Base-by-base conservation (phyloP, 2,113 vertebrate genomes). In the Lagopus leucura region DNA sequence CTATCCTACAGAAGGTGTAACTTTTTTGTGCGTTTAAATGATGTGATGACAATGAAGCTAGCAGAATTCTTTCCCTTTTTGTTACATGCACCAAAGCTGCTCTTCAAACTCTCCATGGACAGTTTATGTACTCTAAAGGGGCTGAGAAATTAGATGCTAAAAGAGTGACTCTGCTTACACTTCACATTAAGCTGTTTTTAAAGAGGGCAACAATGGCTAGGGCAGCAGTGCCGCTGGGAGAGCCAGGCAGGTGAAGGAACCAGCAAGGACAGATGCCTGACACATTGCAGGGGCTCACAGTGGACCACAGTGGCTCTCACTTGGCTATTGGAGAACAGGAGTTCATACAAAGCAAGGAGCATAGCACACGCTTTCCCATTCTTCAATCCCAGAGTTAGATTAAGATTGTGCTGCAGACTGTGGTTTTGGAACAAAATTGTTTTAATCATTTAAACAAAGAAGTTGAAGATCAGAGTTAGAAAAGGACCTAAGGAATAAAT, bases 391-490 rank as follows among this genome's bases (percentile, higher is more conserved):
- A 1, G 47, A 60, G 50, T 27, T 96, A 81, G 65, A 48, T 90
- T 71, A 81, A 86, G 1, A 64, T 94, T 91, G 78, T 86, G 72
- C 70, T 75, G 43, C 66, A 76, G 80, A 69, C 80, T 77, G 57
- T 50, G 6, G 2, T 85, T 93, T 92, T 32, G 36, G 55, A 63
- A 38, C 83, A 43, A 74, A 88, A 83, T 83, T 50, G 77, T 94
- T 93, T 83, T 72, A 81, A 84, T 91, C 30, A 74, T 79, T 90
- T 92, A 94, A 87, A 86, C 60, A 88, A 89, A 86, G 76, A 32
- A 2, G 6, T 93, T 94, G 55, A 93, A 95, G 78, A 52, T 90
- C 80, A 88, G 76, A 47, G 36, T 57, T 55, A 55, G 60, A 92
- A 60, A 73, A 88, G 38, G 61, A 65, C 27, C 20, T 83, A 60